Base-by-base conservation (phyloP, 1,140 invertebrate genomes). In the Protaetia brevitarsis region DNA sequence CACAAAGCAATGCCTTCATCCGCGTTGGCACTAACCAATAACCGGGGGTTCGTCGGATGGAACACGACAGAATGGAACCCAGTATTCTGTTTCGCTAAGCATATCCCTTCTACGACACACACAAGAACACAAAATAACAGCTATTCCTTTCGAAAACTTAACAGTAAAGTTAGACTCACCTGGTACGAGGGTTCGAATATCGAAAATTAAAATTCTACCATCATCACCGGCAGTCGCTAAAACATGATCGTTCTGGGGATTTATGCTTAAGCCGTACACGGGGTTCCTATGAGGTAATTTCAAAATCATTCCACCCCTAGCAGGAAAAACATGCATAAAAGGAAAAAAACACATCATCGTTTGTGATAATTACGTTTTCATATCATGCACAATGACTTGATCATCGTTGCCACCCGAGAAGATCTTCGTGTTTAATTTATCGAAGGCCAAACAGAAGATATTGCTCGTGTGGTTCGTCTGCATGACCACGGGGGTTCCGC, bases 361-460 rank as follows among this genome's bases (percentile, higher is more conserved):
- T 13, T 21, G 23, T 13, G 23, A 23, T 66, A 62, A 26, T 86
- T 85, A 93, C 90, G 89, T 93, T 76, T 77, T 73, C 60, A 89
- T 79, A 80, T 95, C 91, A 78, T 95, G 93, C n/a, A 93, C 85
- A 64, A 94, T 90, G 37, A 96, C 93, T 82, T 94, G 88, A 77
- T 96, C 92, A 83, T 97, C 95, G 82, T 97, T 97, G 58, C 94
- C 95, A 65, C 92, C 95, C 29, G 95, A 97, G 78, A 94, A 94
- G 71, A 97, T 86, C 77, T 88, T 90, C 23, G 85, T 83, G 75
- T 92, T 93, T 36, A 84, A 82, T 68, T 82, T 87, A 71, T 95
- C 91, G 73, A 96, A 94, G 26, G 88, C 91, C 7, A 97, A 82
- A 75, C 93, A 95, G 78, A 97, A 97, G 68, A 98, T 95, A 78